Percentiles rank a stretch among this genome's conserved stretches.
phyloP scores from a whole-genome alignment of 2,797 vertebrate genomes.

The Melanotaenia boesemani region DNA sequence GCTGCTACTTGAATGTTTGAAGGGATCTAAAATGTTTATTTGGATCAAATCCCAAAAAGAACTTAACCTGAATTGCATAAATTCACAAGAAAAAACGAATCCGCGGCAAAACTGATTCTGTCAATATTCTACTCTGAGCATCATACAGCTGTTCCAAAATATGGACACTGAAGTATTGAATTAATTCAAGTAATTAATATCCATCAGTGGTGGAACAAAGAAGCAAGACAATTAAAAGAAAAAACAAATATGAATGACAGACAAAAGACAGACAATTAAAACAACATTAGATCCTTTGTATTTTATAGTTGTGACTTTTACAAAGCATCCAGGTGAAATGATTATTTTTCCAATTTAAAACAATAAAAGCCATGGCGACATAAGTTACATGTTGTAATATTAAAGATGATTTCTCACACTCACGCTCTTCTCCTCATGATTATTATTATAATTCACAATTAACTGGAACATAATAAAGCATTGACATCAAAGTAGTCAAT shows the following conservation, averaged over 20 bases:
- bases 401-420: background rate
- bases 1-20: too few relatives aligned
- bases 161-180: background rate
- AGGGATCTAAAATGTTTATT: background rate
- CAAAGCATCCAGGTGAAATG: background rate
- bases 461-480: conserved; percentile 21
- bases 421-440: background rate
- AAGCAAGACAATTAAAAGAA: too few relatives aligned
- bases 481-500: background rate
- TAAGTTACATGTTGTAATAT: too few relatives aligned
- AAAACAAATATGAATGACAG: too few relatives aligned
- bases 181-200: too few relatives aligned
- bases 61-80: background rate
- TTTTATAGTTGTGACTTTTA: background rate
- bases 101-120: background rate
- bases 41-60: background rate
- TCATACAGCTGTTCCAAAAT: background rate
- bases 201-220: too few relatives aligned
- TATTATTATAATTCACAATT: background rate
- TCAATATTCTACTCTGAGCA: background rate
- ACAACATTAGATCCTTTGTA: background rate
- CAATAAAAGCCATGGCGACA: background rate
- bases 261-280: background rate
- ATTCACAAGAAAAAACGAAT: background rate
- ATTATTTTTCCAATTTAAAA: background rate